These are phyloP conservation scores for Tachysurus vachellii DNA, from an alignment of 2,113 vertebrate species.

Conservation along the genomic window DNA sequence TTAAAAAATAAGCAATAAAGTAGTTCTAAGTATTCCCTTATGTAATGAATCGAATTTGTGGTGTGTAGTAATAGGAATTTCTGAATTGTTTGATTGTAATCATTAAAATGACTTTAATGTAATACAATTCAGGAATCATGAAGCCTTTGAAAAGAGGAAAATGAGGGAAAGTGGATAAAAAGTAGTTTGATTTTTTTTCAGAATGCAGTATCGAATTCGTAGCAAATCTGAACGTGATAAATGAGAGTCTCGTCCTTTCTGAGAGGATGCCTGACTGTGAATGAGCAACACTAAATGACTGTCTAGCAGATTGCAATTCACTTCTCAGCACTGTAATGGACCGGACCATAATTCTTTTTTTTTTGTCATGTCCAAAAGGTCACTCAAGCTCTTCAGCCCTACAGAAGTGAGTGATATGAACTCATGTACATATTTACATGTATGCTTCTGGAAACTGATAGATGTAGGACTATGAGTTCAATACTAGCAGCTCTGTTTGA, in stretches of 20 bases:
- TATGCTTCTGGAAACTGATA: not conserved
- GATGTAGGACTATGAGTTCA: not conserved
- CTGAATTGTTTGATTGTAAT: constrained; percentile 66
- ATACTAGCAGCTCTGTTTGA: not conserved
- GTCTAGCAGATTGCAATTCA: constrained; percentile 63
- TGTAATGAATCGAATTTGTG: constrained; percentile 65
- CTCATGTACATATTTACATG: not conserved
- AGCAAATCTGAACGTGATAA: constrained; percentile 55
- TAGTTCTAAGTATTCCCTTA: constrained; percentile 9
- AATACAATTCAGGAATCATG: constrained; percentile 64
- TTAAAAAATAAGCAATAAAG: not conserved
- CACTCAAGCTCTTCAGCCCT: constrained; percentile 20
- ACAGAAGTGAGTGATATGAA: not conserved
- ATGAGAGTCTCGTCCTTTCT: constrained; percentile 54
- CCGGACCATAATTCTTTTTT: constrained; percentile 49
- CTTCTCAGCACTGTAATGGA: constrained; percentile 63
- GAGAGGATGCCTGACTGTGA: constrained; percentile 59
- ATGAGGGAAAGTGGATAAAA: constrained; percentile 25
- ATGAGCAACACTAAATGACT: constrained; percentile 62
- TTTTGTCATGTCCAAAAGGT: constrained; percentile 18
- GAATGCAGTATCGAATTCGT: constrained; percentile 33
- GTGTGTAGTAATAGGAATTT: constrained; percentile 67
- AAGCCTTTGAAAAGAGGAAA: constrained; percentile 42
- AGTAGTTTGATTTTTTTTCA: not conserved
- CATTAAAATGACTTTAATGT: constrained; percentile 64